A percentile compares a stretch with the other conserved stretches of the same genome.
These are phyloP conservation scores for Labrus mixtus DNA, from an alignment of 2,113 vertebrate species.

Conservation along the genomic window DNA sequence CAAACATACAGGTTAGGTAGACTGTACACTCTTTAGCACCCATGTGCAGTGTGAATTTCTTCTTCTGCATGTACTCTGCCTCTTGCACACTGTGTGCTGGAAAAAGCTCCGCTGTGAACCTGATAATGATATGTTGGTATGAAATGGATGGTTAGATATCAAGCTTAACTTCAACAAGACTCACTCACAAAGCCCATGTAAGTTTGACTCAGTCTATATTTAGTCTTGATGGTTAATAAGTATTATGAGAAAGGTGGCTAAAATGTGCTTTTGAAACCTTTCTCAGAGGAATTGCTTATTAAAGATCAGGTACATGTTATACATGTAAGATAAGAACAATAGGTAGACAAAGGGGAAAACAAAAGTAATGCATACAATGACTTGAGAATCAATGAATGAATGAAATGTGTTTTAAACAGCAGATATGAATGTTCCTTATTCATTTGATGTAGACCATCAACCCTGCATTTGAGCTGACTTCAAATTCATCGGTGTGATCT, in stretches of 20 bases:
- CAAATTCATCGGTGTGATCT: conserved; percentile 41
- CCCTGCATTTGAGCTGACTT: conserved; percentile 25
- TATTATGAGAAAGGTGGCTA: not conserved
- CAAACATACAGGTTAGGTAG: conserved; percentile 7
- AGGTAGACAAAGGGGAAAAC: not conserved
- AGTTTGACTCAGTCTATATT: not conserved
- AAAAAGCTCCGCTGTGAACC: not conserved
- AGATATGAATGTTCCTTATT: not conserved
- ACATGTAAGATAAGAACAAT: not conserved
- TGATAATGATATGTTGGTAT: conserved; percentile 1
- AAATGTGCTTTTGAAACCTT: not conserved
- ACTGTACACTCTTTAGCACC: not conserved
- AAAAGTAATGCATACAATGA: conserved; percentile 1
- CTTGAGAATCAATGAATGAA: conserved; percentile 25
- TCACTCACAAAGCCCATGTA: not conserved
- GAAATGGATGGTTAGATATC: conserved; percentile 3
- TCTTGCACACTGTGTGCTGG: not conserved
- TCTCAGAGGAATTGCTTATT: not conserved
- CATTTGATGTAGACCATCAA: conserved; percentile 39
- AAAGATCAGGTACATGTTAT: not conserved
- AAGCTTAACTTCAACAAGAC: conserved; percentile 9
- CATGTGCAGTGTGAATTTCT: not conserved
- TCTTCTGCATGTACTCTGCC: not conserved
- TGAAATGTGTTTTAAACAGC: conserved; percentile 21
- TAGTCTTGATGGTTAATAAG: not conserved